Base-by-base conservation (phyloP, 2,113 vertebrate genomes). In the Daubentonia madagascariensis region DNA sequence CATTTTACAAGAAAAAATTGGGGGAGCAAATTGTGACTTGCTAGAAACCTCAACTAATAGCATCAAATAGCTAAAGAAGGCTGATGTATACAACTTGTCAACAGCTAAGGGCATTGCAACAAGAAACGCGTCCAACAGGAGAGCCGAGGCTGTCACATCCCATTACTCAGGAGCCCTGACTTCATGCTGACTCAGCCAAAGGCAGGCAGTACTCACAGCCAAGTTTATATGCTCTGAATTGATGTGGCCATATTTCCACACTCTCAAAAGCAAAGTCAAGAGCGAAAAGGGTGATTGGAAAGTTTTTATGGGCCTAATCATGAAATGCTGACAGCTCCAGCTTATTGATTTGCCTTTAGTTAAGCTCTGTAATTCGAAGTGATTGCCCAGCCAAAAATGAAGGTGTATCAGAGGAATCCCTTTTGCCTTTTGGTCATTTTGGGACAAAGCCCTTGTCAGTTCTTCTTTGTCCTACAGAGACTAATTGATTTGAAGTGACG, bases 191-290 rank as follows among this genome's bases (percentile, higher is more conserved):
- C 97, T 99, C 99, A 98, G 99, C 98, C 97, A 99, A 96, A 0
- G 98, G 98, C 96, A 98, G 99, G 97, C 98, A 99, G 22, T 98
- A 98, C 63, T 99, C 97, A 3, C 99, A 99, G 14, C 98, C 98
- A 98, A 99, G 96, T 98, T 99, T 99, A 97, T 99, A 99, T 95
- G 92, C 98, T 48, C 98, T 96, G 98, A 98, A 97, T 97, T 99
- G 97, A 99, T 99, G 98, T 97, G 98, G 95, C 99, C 98, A 75
- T 99, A 99, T 98, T 99, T 89, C 99, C 96, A 73, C 99, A 99
- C 89, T 99, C 99, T 99, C 59, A 70, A 96, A 96, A 96, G 93
- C 94, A 92, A 98, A 97, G 78, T 93, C 72, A 93, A 96, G 43
- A 32, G 61, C 11, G 80, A 59, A 97, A 96, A 95, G 30, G n/a